Evolutionary conservation across 2,113 vertebrate genomes (phyloP).

Genomic region (Tupaia chinensis): DNA sequence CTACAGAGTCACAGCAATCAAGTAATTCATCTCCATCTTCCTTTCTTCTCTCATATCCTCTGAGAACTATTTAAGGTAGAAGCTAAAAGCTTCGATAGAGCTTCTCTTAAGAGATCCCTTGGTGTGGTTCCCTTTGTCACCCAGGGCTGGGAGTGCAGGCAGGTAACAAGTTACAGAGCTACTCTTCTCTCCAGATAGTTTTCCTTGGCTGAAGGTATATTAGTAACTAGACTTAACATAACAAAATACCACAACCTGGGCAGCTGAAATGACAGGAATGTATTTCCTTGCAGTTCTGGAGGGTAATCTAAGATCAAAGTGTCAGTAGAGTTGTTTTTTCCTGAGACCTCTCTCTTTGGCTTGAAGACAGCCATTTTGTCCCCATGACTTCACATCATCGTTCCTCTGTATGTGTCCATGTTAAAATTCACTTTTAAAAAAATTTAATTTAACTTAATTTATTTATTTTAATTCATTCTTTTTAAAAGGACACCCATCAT

Average conservation of each 20-base stretch:
- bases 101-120: neutral
- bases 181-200: neutral
- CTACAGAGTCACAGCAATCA: neutral
- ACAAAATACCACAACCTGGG: neutral
- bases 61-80: neutral
- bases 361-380: neutral
- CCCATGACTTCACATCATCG: neutral
- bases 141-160: neutral
- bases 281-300: neutral
- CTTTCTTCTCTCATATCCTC: neutral
- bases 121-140: neutral
- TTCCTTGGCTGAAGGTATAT: neutral
- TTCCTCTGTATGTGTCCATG: neutral
- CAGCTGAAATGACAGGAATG: neutral
- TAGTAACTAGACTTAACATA: rapidly evolving
- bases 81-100: neutral
- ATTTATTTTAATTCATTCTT: neutral
- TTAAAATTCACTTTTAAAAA: neutral
- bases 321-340: neutral
- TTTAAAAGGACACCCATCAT: neutral
- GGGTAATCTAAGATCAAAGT: neutral
- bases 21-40: neutral
- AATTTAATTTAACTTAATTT: no score
- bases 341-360: neutral
- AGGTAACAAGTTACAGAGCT: rapidly evolving